Percentiles rank a stretch among this genome's conserved stretches.
These are phyloP conservation scores for Dicrostonyx torquatus DNA, from an alignment of 2,797 vertebrate species.

Conservation along the genomic window DNA sequence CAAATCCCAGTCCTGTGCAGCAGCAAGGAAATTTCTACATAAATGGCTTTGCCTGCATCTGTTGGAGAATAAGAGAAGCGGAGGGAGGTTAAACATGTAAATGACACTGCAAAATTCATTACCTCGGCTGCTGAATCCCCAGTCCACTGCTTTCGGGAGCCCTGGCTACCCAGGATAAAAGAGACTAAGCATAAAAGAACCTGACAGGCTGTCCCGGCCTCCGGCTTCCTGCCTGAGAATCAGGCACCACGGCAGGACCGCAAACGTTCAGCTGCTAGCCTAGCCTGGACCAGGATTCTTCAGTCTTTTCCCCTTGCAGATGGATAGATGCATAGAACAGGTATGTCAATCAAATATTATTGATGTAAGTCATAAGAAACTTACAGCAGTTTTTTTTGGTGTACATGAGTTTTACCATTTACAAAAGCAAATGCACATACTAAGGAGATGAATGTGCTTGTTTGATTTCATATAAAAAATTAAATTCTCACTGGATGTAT, in stretches of 20 bases:
- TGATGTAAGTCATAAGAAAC: not conserved
- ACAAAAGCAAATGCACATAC: not conserved
- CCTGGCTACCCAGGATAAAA: constrained; percentile 55
- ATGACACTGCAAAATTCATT: constrained; percentile 78
- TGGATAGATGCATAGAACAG: too few species aligned
- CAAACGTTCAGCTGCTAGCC: constrained; percentile 68
- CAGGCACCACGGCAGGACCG: constrained; percentile 52
- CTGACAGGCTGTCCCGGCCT: not conserved
- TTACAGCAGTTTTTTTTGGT: not conserved
- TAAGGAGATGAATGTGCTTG: not conserved
- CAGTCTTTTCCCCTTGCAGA: not conserved
- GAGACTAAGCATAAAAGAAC: constrained; percentile 53
- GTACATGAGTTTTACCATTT: not conserved
- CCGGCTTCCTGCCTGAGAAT: constrained; percentile 52
- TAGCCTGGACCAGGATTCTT: constrained; percentile 31
- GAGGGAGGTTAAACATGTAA: constrained; percentile 80
- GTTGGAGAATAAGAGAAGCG: constrained; percentile 73
- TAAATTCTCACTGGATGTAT: not conserved
- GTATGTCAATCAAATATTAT: not conserved
- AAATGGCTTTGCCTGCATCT: constrained; percentile 73
- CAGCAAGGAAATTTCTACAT: constrained; percentile 2
- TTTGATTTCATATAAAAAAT: not conserved
- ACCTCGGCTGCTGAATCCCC: constrained; percentile 50
- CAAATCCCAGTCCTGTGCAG: constrained; percentile 19
- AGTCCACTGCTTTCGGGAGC: constrained; percentile 16